phyloP scores from a whole-genome alignment of 2,797 vertebrate genomes.

The Eulemur rubriventer region DNA sequence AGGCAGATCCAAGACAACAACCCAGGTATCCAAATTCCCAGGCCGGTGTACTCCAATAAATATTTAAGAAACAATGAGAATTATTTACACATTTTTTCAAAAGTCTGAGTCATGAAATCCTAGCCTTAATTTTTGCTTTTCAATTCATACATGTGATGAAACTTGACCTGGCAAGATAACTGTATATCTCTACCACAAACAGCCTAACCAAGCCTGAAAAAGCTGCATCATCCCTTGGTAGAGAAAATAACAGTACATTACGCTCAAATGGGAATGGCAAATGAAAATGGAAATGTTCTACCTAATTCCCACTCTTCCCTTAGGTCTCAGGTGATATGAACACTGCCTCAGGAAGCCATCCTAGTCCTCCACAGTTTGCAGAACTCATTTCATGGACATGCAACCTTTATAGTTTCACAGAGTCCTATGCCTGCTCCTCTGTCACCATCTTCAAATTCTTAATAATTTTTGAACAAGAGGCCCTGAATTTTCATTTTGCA shows the following conservation, averaged over 20 bases:
- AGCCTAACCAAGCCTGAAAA: background rate
- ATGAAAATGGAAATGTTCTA: background rate
- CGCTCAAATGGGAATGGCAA: background rate
- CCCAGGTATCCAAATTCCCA: background rate
- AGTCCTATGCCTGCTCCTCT: background rate
- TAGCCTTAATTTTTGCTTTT: background rate
- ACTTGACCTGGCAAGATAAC: background rate
- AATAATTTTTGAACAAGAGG: background rate
- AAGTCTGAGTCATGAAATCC: background rate
- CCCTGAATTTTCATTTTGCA: background rate
- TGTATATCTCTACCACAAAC: background rate
- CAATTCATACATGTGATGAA: background rate
- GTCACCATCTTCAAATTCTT: background rate
- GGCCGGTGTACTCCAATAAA: background rate
- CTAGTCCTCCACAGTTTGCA: background rate
- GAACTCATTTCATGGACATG: background rate
- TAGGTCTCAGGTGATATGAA: background rate
- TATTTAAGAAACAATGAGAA: background rate
- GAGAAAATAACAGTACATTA: background rate
- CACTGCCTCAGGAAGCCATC: background rate
- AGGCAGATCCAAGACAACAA: conserved; percentile 29
- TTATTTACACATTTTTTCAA: background rate
- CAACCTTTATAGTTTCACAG: background rate
- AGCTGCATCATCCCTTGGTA: background rate
- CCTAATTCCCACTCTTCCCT: background rate